Base-by-base conservation (phyloP, 2,888 invertebrate species). In the Acanthopleura granulata region DNA sequence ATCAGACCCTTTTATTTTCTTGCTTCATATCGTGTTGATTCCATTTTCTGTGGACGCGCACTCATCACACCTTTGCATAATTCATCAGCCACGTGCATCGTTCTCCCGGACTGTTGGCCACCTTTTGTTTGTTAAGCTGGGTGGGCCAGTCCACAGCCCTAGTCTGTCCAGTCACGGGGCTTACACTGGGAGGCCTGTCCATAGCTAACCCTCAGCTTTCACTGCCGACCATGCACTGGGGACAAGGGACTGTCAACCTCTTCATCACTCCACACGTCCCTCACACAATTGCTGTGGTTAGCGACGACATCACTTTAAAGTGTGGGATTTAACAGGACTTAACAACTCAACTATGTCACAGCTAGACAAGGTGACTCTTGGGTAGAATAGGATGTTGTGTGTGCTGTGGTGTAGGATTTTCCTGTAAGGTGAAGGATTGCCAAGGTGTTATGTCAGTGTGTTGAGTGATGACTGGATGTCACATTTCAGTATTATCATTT, bases 51-150 rank as follows among this genome's bases (percentile, higher is more conserved):
- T 57, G 57, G 57, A 22, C 66, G 66, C 22, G 25, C 66, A 25
- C 66, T 27, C 29, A 18, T 66, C 57, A 57, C 57, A 66, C 66
- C 66, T 66, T 27, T 66, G 66, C 66, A 66, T 66, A 66, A 66
- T 66, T 66, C 66, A 66, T 66, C 66, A 66, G 29, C 15, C 66
- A 66, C 29, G 66, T 66, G 66, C 66, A 27, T 15, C 29, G 25
- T 12, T 57, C 57, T 18, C 57, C 22, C 22, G 66, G 27, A 66
- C 25, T 27, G 27, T 22, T 57, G 57, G 66, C 25, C 22, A 57
- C 57, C 57, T 57, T 57, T 66, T 66, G 66, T 66, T 66, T 66
- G 66, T 27, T 66, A 27, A 66, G 66, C 66, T 6, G 16, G 66
- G 57, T 22, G 15, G 29, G 66, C 66, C 29, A 6, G 66, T 25